These are phyloP conservation scores for Uropsilus gracilis DNA, from an alignment of 2,113 vertebrate genomes.

Conservation along the genomic window DNA sequence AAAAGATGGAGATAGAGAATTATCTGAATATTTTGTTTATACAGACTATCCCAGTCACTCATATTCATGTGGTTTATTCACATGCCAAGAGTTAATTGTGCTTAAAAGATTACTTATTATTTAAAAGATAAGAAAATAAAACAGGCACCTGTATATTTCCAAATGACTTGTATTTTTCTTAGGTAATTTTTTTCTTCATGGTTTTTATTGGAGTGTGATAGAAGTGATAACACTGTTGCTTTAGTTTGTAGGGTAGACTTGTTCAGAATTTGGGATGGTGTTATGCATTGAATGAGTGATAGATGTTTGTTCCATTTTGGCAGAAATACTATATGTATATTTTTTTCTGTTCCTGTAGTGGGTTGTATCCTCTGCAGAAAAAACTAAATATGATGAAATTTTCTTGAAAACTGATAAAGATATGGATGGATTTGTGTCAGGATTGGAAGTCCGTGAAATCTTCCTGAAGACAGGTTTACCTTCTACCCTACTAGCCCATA, in stretches of 20 bases:
- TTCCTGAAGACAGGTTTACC: slow-evolving; percentile 97
- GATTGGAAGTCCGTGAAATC: slow-evolving; percentile 95
- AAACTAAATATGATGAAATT: slow-evolving; percentile 96
- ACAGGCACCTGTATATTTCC: neutral
- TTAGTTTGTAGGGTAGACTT: neutral
- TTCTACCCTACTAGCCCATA: slow-evolving; percentile 93
- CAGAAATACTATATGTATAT: slow-evolving; percentile 30
- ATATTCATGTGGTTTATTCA: neutral
- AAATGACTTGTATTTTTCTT: slow-evolving; percentile 29
- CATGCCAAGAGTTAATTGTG: slow-evolving; percentile 62
- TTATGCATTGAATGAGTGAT: neutral
- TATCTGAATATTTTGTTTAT: slow-evolving; percentile 54
- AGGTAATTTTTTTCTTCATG: slow-evolving; percentile 1
- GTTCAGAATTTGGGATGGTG: slow-evolving; percentile 29
- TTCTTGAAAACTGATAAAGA: slow-evolving; percentile 96
- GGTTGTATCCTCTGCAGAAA: slow-evolving; percentile 95
- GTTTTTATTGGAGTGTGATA: neutral
- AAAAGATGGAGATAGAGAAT: slow-evolving; percentile 46
- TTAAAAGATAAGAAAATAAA: slow-evolving; percentile 29
- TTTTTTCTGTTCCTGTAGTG: slow-evolving; percentile 86
- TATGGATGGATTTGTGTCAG: slow-evolving; percentile 98
- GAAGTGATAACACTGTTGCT: neutral
- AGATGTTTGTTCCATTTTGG: neutral
- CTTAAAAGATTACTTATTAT: slow-evolving; percentile 49
- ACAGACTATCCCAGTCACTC: neutral